Base-by-base conservation (phyloP, 2,113 vertebrate species). In the Chlamydotis undulata region DNA sequence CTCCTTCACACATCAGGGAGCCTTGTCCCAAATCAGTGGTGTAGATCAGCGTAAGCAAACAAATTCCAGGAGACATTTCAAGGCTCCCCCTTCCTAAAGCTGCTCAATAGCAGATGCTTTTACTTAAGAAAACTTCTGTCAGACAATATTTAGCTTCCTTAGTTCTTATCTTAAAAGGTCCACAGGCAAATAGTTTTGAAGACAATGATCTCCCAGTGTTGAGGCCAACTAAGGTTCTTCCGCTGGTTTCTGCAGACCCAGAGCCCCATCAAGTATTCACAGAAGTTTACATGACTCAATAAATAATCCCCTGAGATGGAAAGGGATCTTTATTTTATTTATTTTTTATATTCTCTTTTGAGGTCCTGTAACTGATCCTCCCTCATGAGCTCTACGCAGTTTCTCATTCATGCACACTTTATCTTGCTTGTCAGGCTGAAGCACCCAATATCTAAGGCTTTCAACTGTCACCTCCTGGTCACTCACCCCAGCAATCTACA, bases 401-500 rank as follows among this genome's bases (percentile, higher is more conserved):
- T 85, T 69, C 59, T 45, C 23, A 83, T 64, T 90, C 59, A 22
- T 4, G 39, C 57, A 56, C n/a, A 56, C 43, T 90, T 52, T 23
- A 74, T 80, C 8, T 10, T 70, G 53, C 75, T 70, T 80, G 41
- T 64, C 83, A 93, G 59, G 64, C 52, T 91, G 53, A 84, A 83
- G 57, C 49, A 89, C 53, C 35, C 86, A 49, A 60, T 43, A 77
- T 29, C 35, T 56, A 65, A 64, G 53, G 88, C 80, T 93, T 90
- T 78, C 7, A 16, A 75, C 81, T 71, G 43, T 95, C 87, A 93
- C 84, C 89, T 93, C 77, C 53, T 87, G 90, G 96, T 87, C 95
- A 90, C 53, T 96, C 73, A 96, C 94, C 80, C 86, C 80, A 84
- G 83, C 43, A 84, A 92, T 89, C 89, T 37, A 96, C 70, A 78